Base-by-base conservation (phyloP, 1,140 invertebrate genomes). In the Oryzaephilus surinamensis region DNA sequence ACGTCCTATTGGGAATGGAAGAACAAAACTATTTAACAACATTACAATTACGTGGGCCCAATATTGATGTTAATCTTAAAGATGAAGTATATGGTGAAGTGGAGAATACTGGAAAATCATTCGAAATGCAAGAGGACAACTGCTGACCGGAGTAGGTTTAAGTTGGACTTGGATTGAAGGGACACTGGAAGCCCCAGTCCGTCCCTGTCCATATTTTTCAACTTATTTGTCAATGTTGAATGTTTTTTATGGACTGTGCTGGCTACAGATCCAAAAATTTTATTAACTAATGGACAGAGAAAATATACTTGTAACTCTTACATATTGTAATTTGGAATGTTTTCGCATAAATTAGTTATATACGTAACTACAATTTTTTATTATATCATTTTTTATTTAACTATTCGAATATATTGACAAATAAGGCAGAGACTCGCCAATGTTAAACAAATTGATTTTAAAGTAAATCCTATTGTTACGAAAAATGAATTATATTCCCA, bases 1-100 rank as follows among this genome's bases (percentile, higher is more conserved):
- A 74, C 26, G 69, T 90, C 1, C 72, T 85, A 0, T 61, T 90
- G 35, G 84, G 75, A 6, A 50, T 77, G 20, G 73, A 76, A 46
- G 73, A 73, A 50, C 65, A 67, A 40, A 63, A 68, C 38, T 65
- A 73, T 20, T 65, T 86, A 13, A 61, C 81, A 1, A 79, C 79
- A 31, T 63, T 87, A 3, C 65, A 75, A 21, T 57, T 79, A 5
- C 63, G 66, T 42, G 76, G 74, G 4, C 69, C 71, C 55, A 65
- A 34, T 50, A 55, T 65, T 3, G 55, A 51, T 24, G 46, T 48
- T 8, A 58, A 57, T 10, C 46, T 55, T 19, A 54, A 61, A 12
- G 45, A 51, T 7, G 57, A 56, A 33, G 32, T 46, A 1, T 74
- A 72, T 45, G 73, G 72, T 0, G 60, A 67, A 31, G 46, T 52